Conservation (phyloP, 2,113 vertebrate species). For the Oplegnathus fasciatus region DNA sequence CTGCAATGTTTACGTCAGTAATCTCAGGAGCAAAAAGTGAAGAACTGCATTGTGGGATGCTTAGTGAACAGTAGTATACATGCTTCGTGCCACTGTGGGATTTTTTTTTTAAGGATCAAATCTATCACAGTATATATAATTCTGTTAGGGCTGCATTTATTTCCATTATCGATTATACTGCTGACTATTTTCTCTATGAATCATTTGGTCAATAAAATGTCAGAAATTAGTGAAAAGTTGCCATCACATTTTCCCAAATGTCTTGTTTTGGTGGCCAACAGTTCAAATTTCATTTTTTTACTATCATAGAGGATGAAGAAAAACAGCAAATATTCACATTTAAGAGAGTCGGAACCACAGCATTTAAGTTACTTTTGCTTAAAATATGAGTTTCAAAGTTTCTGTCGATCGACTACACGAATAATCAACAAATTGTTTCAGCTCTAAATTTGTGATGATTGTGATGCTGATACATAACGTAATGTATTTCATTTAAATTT, state of each 20-base stretch:
- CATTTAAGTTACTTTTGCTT: neutral
- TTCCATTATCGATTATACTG: neutral
- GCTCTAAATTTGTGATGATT: no score
- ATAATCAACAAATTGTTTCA: no score
- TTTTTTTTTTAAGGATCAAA: neutral
- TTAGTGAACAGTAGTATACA: neutral
- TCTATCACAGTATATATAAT: neutral
- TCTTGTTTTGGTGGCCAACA: neutral
- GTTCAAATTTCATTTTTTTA: neutral
- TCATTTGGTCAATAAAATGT: neutral
- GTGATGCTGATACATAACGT: no score
- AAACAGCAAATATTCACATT: neutral
- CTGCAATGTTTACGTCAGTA: neutral
- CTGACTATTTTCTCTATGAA: neutral
- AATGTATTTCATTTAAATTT: no score
- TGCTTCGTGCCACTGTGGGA: neutral
- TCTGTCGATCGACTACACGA: no score
- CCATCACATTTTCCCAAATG: neutral
- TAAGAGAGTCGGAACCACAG: neutral
- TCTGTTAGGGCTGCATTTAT: neutral
- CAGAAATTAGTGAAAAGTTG: neutral
- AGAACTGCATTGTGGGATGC: constrained; percentile 11
- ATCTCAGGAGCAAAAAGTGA: constrained; percentile 8
- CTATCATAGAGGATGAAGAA: neutral
- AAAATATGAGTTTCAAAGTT: neutral